These are phyloP conservation scores for Forbesichthys agassizii DNA, from an alignment of 2,113 vertebrate genomes.

Conservation along the genomic window DNA sequence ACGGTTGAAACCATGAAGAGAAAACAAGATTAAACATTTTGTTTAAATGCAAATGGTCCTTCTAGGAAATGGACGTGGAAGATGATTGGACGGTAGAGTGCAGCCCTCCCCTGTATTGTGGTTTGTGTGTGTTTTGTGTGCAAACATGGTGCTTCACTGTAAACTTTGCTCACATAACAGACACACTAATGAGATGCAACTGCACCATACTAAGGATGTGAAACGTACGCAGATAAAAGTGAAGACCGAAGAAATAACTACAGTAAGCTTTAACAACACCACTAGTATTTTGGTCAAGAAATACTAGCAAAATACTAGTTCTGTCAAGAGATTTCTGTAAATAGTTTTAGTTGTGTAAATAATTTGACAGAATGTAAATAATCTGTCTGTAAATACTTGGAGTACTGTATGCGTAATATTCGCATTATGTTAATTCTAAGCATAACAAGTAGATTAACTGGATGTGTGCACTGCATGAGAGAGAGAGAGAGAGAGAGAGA, in stretches of 20 bases:
- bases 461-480: neutral
- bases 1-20: neutral
- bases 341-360: neutral
- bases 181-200: neutral
- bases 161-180: neutral
- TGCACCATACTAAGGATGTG: constrained; percentile 4
- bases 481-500: too few relatives aligned
- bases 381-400: too few relatives aligned
- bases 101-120: neutral
- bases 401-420: too few relatives aligned
- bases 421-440: neutral
- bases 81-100: neutral
- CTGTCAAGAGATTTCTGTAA: neutral
- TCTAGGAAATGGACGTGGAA: neutral
- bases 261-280: neutral
- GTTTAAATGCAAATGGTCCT: neutral
- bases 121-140: neutral
- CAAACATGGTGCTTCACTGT: neutral
- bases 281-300: too few relatives aligned
- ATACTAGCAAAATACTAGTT: neutral
- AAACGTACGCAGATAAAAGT: constrained; percentile 21
- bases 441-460: neutral
- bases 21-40: neutral
- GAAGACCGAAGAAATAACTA: constrained; percentile 25
- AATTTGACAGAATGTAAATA: too few relatives aligned